Conservation (phyloP, 2,797 vertebrate species). For the Propithecus deckenii region DNA sequence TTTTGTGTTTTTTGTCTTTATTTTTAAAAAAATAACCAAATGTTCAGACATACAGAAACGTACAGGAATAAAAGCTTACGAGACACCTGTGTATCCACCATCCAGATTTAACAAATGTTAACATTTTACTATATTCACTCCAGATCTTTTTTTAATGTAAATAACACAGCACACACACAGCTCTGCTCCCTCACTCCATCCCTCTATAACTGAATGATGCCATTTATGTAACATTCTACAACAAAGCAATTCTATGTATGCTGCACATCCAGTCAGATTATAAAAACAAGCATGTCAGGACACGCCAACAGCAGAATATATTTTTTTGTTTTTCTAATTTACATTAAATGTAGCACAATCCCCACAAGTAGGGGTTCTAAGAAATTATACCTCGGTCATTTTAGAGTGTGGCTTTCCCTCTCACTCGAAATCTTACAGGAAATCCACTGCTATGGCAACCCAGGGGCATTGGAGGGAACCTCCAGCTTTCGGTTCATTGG, state of each 20-base stretch:
- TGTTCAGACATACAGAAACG: slow-evolving; percentile 45
- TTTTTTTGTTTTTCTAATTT: slow-evolving; percentile 47
- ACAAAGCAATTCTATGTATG: slow-evolving; percentile 59
- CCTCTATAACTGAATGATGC: slow-evolving; percentile 49
- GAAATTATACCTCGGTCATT: slow-evolving; percentile 44
- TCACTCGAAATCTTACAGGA: background rate
- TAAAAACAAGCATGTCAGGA: slow-evolving; percentile 52
- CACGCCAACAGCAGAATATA: slow-evolving; percentile 9
- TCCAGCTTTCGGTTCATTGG: background rate
- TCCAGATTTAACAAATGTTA: slow-evolving; percentile 78
- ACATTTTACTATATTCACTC: slow-evolving; percentile 68
- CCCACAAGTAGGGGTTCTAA: background rate
- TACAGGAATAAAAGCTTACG: slow-evolving; percentile 49
- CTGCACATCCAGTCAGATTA: slow-evolving; percentile 41
- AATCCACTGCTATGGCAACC: background rate
- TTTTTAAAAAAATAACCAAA: slow-evolving; percentile 21
- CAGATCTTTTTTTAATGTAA: slow-evolving; percentile 59
- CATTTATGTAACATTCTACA: slow-evolving; percentile 64
- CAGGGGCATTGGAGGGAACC: background rate
- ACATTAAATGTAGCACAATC: slow-evolving; percentile 29
- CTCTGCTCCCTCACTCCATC: background rate
- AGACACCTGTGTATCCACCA: slow-evolving; percentile 68
- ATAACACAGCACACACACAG: slow-evolving; percentile 45
- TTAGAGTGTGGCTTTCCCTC: background rate
- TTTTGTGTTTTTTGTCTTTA: slow-evolving; percentile 14